These are phyloP conservation scores for Pyrgilauda ruficollis DNA, from an alignment of 2,113 vertebrate species.

Conservation along the genomic window DNA sequence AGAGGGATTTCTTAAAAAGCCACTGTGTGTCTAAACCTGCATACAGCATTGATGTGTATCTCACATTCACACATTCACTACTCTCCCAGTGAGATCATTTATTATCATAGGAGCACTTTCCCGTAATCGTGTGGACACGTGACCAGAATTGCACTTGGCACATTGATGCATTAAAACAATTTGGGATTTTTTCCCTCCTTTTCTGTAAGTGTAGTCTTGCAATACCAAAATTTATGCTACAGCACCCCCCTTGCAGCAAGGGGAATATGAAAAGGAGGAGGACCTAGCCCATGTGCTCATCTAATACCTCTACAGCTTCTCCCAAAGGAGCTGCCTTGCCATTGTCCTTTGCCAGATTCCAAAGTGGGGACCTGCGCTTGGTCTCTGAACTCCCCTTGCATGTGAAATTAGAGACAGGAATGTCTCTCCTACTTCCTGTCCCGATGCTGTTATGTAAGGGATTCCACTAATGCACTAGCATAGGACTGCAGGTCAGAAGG, in stretches of 20 bases:
- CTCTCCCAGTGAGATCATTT: conserved; percentile 49
- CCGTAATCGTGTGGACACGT: not conserved
- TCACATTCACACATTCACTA: conserved; percentile 18
- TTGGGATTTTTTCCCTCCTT: not conserved
- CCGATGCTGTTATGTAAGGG: not conserved
- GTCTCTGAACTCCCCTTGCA: not conserved
- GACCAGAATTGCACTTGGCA: conserved; percentile 39
- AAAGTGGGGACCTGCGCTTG: not conserved
- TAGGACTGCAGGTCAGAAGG: not conserved
- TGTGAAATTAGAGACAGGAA: conserved; percentile 12
- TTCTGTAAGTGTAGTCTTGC: not conserved
- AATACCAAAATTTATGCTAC: not conserved
- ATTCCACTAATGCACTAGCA: not conserved
- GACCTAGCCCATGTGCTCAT: not conserved
- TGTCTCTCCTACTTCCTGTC: not conserved
- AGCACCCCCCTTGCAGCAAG: not conserved
- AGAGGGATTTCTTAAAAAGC: conserved; percentile 60
- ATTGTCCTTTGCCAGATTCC: not conserved
- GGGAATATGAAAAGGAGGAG: not conserved
- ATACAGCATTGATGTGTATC: conserved; percentile 43
- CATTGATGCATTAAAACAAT: not conserved
- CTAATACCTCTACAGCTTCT: not conserved
- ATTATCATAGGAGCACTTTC: conserved; percentile 43
- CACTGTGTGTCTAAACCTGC: conserved; percentile 56
- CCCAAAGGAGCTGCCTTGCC: not conserved